Evolutionary conservation across 2,888 invertebrate genomes (phyloP), one percentile per base, ranked within the genome.

Genomic region (Chorisops tibialis): DNA sequence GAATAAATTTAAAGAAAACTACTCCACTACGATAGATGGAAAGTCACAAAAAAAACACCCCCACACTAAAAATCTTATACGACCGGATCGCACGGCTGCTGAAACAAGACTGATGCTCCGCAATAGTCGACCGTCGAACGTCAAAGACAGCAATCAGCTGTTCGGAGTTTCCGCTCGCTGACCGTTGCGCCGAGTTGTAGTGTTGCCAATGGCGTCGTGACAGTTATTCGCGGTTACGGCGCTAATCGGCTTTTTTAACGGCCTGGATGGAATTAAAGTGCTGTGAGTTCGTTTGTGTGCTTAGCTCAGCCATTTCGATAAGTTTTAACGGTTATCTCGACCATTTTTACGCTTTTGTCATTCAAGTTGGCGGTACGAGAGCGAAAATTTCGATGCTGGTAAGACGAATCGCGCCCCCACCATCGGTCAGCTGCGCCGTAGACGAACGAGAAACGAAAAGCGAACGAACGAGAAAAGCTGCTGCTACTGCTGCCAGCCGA

Each of bases 21-120:
- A 54, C 38, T 7, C 30, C 39, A 52, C 39, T 39, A 52, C 39
- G 39, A 39, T 5, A 24, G 39, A 39, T 19, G 43, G 54, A 43
- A 11, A 52, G 45, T 22, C 5, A 54, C 54, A 54, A 22, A 41
- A 41, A 54, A 54, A 41, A 43, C 56, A 18, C 43, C 56, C 43
- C 45, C 16, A 52, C 43, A 39, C 45, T 35, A 16, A 45, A 56
- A 7, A 24, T 30, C 43, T 45, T 45, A 21, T 18, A 16, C 30
- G 35, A 56, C 56, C 45, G 45, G 6, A 41, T 43, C 30, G 7
- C 6, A 45, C 56, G 45, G 43, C 45, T 56, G 56, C 45, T 45
- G n/a, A 30, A 45, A 43, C 45, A 24, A 12, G 30, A 56, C 56
- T 56, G 24, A 45, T 11, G 6, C 19, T 19, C 38, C 11, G n/a